phyloP scores from a whole-genome alignment of 2,113 vertebrate genomes.

The Epinephelus fuscoguttatus region DNA sequence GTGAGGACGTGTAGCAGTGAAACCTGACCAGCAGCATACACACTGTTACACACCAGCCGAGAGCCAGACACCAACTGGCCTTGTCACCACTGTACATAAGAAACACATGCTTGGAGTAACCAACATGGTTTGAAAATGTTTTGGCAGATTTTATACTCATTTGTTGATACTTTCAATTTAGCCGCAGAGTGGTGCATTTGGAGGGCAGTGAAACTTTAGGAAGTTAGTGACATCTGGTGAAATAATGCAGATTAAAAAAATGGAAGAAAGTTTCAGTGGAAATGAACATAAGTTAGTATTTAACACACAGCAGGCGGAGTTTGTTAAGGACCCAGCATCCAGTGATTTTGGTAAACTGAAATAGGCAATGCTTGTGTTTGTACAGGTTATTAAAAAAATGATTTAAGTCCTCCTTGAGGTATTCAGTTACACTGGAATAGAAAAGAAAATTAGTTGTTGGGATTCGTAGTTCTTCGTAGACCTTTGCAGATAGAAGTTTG shows the following conservation, averaged over 20 bases:
- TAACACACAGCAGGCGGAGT: background rate
- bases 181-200: background rate
- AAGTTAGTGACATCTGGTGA: background rate
- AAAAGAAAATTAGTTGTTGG: background rate
- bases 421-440: background rate
- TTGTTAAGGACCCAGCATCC: background rate
- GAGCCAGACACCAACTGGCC: constrained; percentile 68
- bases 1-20: constrained; percentile 62
- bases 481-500: background rate
- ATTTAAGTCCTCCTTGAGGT: background rate
- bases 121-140: background rate
- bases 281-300: background rate
- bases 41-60: constrained; percentile 47
- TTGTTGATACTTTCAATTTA: constrained; percentile 12
- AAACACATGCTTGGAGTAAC: constrained; percentile 41
- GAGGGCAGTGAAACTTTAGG: background rate
- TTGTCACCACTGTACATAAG: constrained; percentile 59
- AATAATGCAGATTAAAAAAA: background rate
- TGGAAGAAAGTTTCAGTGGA: background rate
- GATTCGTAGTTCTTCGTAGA: background rate
- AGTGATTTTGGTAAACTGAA: background rate
- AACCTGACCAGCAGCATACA: constrained; percentile 67
- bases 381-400: background rate
- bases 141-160: background rate
- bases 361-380: background rate